Evolutionary conservation across 2,797 vertebrate genomes (phyloP).

Genomic region (Vultur gryphus): DNA sequence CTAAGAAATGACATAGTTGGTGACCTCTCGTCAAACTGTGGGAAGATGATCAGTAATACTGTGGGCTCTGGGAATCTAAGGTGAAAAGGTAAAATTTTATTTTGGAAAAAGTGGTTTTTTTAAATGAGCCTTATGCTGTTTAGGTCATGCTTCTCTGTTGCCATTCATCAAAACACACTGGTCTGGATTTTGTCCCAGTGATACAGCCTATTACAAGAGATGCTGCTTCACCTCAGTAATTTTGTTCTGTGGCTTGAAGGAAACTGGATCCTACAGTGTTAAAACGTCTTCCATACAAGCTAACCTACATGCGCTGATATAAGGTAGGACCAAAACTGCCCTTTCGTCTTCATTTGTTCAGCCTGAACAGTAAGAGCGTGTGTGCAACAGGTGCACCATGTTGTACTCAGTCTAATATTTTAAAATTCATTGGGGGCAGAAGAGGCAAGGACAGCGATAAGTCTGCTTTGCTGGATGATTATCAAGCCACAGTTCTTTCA

Average conservation of each 20-base stretch:
- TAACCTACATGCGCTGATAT: background rate
- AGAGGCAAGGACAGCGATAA: background rate
- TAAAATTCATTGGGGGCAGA: background rate
- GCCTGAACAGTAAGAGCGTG: rapidly evolving
- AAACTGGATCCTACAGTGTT: background rate
- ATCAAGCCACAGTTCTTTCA: background rate
- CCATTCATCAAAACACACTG: background rate
- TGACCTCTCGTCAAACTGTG: background rate
- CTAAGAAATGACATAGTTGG: background rate
- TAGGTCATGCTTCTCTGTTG: background rate
- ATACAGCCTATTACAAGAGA: background rate
- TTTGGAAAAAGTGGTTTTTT: background rate
- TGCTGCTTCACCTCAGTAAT: background rate
- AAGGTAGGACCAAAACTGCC: background rate
- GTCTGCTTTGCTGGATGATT: background rate
- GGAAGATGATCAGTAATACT: background rate
- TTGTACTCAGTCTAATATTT: background rate
- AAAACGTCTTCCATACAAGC: background rate
- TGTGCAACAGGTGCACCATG: background rate
- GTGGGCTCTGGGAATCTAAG: background rate
- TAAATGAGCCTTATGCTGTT: background rate
- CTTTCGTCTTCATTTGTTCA: background rate
- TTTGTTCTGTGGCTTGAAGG: background rate
- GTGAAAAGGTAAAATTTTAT: background rate
- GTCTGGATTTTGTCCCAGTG: background rate